phyloP scores from a whole-genome alignment of 2,888 invertebrate genomes.

The Microctonus hyperodae region DNA sequence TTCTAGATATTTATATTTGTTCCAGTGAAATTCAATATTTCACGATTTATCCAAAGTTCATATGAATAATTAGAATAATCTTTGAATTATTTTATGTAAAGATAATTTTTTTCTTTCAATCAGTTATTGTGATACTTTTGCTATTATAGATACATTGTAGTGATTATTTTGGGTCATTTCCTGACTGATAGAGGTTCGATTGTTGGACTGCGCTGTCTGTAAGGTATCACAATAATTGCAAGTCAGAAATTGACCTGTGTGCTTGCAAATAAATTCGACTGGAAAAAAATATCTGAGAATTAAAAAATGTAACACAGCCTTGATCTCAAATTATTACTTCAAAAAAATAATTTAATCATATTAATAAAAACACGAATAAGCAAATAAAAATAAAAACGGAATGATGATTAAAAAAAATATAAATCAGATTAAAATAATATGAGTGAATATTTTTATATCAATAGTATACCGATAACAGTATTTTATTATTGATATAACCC shows the following conservation, averaged over 20 bases:
- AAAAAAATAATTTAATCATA: no score
- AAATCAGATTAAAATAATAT: no score
- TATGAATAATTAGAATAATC: not conserved
- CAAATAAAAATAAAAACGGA: no score
- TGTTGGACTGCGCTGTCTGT: slow-evolving; percentile 1
- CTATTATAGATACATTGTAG: not conserved
- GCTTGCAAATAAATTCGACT: not conserved
- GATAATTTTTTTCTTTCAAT: not conserved
- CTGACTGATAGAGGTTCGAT: not conserved
- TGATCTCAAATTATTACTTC: no score
- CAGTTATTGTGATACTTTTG: not conserved
- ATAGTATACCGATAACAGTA: not conserved
- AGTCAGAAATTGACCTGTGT: slow-evolving; percentile 19
- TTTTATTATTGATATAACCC: not conserved
- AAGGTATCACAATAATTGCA: slow-evolving; percentile 4
- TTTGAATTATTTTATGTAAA: no score
- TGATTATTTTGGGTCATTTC: not conserved
- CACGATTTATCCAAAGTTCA: not conserved
- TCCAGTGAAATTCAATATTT: not conserved
- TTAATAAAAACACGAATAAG: no score
- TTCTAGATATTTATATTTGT: not conserved
- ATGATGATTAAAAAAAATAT: no score
- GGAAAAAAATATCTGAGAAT: not conserved
- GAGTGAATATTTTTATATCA: no score
- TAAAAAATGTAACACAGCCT: not conserved